A percentile compares a stretch with the other conserved stretches of the same genome.
Conservation (phyloP, 2,113 vertebrate genomes). For the Sylvilagus bachmani region DNA sequence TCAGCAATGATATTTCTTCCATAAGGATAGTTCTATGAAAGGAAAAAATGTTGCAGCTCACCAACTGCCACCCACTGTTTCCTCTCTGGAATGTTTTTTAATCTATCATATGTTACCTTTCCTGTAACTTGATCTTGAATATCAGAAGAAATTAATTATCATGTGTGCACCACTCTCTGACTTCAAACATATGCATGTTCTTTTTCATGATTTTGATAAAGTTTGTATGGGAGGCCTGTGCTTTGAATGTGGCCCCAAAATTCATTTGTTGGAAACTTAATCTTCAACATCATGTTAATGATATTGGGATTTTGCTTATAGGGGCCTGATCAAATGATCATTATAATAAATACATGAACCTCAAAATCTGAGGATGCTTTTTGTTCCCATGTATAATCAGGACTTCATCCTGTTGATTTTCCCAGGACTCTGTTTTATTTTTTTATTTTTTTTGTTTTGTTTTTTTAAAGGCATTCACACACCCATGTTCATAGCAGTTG, state of each 20-base stretch:
- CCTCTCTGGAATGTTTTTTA: constrained; percentile 60
- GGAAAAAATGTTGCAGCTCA: constrained; percentile 57
- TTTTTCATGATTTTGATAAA: constrained; percentile 39
- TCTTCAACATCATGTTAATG: background rate
- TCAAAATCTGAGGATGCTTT: no score
- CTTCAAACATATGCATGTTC: constrained; percentile 37
- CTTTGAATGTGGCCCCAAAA: background rate
- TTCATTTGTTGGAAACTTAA: background rate
- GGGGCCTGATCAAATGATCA: no score
- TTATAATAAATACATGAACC: no score
- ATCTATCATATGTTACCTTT: constrained; percentile 58
- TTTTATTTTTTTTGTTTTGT: no score
- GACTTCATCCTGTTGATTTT: no score
- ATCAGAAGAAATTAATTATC: constrained; percentile 55
- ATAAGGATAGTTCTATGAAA: constrained; percentile 72
- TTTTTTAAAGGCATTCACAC: no score
- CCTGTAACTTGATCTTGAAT: constrained; percentile 28
- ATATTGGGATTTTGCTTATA: background rate
- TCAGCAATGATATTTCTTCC: constrained; percentile 63
- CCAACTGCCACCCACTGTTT: constrained; percentile 66
- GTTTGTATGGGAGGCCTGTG: background rate
- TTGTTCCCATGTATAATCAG: no score
- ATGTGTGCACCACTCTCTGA: background rate
- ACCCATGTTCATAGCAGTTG: no score
- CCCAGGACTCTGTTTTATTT: no score